Conservation (phyloP, 1,140 invertebrate species). For the Heliconius nattereri region DNA sequence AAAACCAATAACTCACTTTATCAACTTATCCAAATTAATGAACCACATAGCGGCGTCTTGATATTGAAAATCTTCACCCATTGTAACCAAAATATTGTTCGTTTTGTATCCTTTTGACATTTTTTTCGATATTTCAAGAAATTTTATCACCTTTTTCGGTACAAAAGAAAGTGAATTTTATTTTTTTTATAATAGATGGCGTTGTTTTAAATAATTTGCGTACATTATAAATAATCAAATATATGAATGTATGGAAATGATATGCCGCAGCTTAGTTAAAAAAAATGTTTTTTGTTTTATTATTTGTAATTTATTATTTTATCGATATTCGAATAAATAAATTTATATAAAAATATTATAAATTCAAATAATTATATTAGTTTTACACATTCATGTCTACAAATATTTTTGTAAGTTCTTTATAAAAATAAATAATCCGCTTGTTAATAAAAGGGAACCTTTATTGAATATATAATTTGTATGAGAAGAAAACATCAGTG, state of each 20-base stretch:
- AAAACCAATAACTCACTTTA: conserved; percentile 85
- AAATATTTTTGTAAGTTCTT: too few relatives aligned
- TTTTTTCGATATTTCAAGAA: conserved; percentile 81
- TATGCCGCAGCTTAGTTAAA: too few relatives aligned
- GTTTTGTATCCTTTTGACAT: conserved; percentile 83
- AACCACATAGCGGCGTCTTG: conserved; percentile 92
- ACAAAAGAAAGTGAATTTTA: background rate
- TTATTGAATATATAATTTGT: too few relatives aligned
- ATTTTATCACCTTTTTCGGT: conserved; percentile 79
- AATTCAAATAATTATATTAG: too few relatives aligned
- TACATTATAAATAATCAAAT: background rate
- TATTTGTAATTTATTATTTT: too few relatives aligned
- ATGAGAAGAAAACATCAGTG: too few relatives aligned
- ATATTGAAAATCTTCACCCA: conserved; percentile 97
- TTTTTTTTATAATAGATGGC: conserved; percentile 24
- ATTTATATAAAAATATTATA: too few relatives aligned
- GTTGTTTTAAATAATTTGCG: conserved; percentile 10
- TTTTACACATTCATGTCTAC: too few relatives aligned
- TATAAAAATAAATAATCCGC: too few relatives aligned
- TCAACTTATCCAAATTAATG: conserved; percentile 94
- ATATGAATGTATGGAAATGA: background rate
- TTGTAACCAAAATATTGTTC: conserved; percentile 92
- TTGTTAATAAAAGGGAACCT: too few relatives aligned
- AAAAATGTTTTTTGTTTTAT: too few relatives aligned
- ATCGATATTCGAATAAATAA: too few relatives aligned